These are phyloP conservation scores for Heliconius hortense DNA, from an alignment of 2,888 invertebrate species.

Conservation along the genomic window DNA sequence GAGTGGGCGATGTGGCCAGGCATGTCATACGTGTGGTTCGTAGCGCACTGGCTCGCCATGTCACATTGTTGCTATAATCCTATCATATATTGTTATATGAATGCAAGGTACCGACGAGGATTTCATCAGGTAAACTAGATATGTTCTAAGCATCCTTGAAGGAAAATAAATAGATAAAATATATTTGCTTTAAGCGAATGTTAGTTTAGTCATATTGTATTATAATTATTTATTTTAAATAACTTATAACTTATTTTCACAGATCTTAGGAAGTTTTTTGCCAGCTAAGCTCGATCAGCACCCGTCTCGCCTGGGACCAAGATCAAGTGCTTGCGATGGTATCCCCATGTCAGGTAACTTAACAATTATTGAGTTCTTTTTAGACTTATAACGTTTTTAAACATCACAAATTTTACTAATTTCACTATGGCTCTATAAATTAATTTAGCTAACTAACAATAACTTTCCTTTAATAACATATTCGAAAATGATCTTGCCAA, in stretches of 20 bases:
- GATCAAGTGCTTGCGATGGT: conserved; percentile 68
- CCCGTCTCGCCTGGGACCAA: conserved; percentile 56
- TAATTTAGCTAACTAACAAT: no score
- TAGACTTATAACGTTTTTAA: neutral
- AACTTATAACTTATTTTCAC: conserved; percentile 34
- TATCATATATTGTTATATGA: conserved; percentile 94
- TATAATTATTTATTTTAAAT: neutral
- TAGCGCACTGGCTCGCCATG: conserved; percentile 92
- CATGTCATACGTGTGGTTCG: conserved; percentile 89
- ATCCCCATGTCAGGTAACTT: conserved; percentile 70
- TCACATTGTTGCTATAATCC: conserved; percentile 95
- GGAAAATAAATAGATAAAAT: neutral
- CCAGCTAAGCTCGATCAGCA: conserved; percentile 55
- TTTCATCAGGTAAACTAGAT: conserved; percentile 65
- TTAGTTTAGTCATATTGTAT: no score
- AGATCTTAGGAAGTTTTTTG: conserved; percentile 64
- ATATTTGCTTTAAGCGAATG: no score
- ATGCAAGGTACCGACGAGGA: conserved; percentile 88
- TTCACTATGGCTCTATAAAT: neutral
- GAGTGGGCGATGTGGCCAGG: conserved; percentile 83
- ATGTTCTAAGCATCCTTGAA: neutral
- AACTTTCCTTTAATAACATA: no score
- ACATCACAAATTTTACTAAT: neutral
- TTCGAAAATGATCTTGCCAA: no score
- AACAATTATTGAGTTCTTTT: neutral